Evolutionary conservation across 1,140 invertebrate genomes (phyloP).

Genomic region (Probaryconus sp.): DNA sequence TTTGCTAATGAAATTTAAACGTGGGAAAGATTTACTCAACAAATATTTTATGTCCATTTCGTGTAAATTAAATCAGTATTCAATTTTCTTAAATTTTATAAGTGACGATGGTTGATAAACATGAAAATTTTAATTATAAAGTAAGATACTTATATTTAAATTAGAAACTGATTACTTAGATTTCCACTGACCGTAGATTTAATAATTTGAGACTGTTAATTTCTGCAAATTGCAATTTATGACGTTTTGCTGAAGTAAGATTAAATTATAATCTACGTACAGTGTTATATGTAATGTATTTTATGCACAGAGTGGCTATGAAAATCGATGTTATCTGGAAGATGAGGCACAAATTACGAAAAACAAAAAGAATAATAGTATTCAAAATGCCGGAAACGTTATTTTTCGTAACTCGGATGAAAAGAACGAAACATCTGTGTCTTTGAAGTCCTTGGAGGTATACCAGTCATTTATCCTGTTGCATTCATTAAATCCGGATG

Average conservation of each 20-base stretch:
- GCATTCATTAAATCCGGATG: conserved; percentile 33
- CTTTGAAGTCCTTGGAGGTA: conserved; percentile 46
- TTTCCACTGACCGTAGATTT: too few relatives aligned
- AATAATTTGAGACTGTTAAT: too few relatives aligned
- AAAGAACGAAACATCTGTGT: conserved; percentile 32
- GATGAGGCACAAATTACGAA: conserved; percentile 43
- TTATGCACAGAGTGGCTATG: conserved; percentile 37
- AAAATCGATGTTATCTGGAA: conserved; percentile 62
- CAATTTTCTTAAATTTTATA: too few relatives aligned
- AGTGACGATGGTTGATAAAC: too few relatives aligned
- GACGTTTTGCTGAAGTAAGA: background rate
- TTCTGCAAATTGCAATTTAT: background rate
- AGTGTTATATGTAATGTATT: conserved; percentile 12
- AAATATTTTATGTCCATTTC: too few relatives aligned
- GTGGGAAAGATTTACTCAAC: too few relatives aligned
- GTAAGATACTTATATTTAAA: too few relatives aligned
- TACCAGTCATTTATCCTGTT: conserved; percentile 41
- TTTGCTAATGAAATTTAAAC: conserved; percentile 12
- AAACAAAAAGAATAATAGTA: conserved; percentile 38
- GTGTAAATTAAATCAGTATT: too few relatives aligned
- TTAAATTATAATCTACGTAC: conserved; percentile 6
- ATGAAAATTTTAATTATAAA: too few relatives aligned
- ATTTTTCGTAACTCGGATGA: conserved; percentile 29
- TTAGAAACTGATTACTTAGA: too few relatives aligned
- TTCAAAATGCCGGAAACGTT: conserved; percentile 42